Base-by-base conservation (phyloP, 2,888 invertebrate species). In the Polydrusus tereticollis region DNA sequence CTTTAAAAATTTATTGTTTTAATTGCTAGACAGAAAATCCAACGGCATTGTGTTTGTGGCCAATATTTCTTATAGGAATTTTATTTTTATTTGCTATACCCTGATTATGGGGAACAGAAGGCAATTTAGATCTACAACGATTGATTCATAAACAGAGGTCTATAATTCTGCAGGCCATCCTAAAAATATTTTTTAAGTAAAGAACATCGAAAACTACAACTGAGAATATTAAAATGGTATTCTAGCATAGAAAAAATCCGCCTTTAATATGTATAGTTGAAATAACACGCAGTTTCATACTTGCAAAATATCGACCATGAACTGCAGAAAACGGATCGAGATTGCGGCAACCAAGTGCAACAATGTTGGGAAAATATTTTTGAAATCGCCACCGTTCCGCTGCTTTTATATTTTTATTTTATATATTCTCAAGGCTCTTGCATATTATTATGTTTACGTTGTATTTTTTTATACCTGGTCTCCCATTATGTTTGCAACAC, bases 291-390 rank as follows among this genome's bases (percentile, higher is more conserved):
- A n/a, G 58, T 69, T 55, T 55, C 52, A 55, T 55, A 65, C 60
- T 71, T 71, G 55, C 72, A 68, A 68, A 72, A 69, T 69, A 72
- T 58, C 68, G 65, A 73, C 73, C 47, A 58, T 64, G 41, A 41
- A 68, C 59, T 63, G 45, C 65, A 57, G 70, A 73, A 72, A 73
- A 64, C 58, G 59, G 67, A 72, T 67, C 72, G 72, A 72, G 72
- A 62, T 67, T 71, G 64, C 26, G 57, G 72, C 74, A 75, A 77
- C 74, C 69, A 75, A 66, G 62, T 66, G 73, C 72, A 76, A 76
- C 76, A 77, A 78, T 72, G 76, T 78, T 77, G 78, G 74, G 78
- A 78, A 78, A 76, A 77, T 75, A 75, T 59, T 59, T 59, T 59
- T 43, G 21, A 63, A 63, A 63, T 63, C 58, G 18, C 20, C 29